phyloP scores from a whole-genome alignment of 2,888 invertebrate species.

The Apodemia mormo region DNA sequence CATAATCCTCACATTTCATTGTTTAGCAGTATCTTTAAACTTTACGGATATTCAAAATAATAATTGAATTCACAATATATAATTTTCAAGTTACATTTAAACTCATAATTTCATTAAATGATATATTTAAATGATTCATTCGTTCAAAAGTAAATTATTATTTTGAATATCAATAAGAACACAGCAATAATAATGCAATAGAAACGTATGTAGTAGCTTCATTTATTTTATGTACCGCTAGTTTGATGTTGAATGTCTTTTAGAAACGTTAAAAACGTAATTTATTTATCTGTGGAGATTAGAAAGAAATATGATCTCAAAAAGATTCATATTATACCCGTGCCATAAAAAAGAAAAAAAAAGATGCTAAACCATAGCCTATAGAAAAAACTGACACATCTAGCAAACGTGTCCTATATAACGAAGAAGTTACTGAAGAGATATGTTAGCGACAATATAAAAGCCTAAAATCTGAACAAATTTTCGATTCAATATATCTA shows the following conservation, averaged over 20 bases:
- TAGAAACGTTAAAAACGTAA: conserved; percentile 24
- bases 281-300: conserved; percentile 17
- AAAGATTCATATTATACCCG: not conserved
- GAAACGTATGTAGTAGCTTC: conserved; percentile 53
- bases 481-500: too few species aligned
- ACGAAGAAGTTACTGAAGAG: not conserved
- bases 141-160: conserved; percentile 32
- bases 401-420: not conserved
- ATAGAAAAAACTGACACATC: not conserved
- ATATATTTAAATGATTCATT: not conserved
- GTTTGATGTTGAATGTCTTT: conserved; percentile 51
- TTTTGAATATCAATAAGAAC: conserved; percentile 40
- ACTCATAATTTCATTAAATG: conserved; percentile 6
- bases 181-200: conserved; percentile 78
- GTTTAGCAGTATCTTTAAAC: conserved; percentile 55
- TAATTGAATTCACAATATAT: conserved; percentile 42
- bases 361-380: not conserved
- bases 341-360: too few species aligned
- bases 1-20: conserved; percentile 30
- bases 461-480: too few species aligned
- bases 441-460: too few species aligned
- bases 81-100: not conserved
- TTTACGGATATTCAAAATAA: conserved; percentile 49
- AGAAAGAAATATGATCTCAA: not conserved
- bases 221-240: conserved; percentile 69